Base-by-base conservation (phyloP, 2,888 invertebrate genomes). In the Sturmia bella region DNA sequence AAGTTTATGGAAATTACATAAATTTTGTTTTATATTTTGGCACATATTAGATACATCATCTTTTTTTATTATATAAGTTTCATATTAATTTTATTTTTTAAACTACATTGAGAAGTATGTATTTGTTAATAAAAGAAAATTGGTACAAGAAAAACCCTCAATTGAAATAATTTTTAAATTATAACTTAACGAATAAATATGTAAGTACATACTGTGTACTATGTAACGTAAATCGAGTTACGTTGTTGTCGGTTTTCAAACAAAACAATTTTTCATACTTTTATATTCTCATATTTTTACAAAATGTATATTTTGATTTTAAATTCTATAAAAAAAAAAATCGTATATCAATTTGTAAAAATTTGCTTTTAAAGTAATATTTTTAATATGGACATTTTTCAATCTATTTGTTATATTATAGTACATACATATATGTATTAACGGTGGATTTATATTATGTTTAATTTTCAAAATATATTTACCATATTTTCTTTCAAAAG, bases 61-160 rank as follows among this genome's bases (percentile, higher is more conserved):
- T 70, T 48, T 52, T 59, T 21, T 68, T 66, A 56, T n/a, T 6
- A n/a, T n/a, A n/a, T n/a, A n/a, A n/a, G n/a, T n/a, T 5, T 37
- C 54, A 27, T 27, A 41, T 45, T 69, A 24, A 45, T 61, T 74
- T 63, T 73, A 21, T n/a, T 17, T 52, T 45, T 75, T 70, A 50
- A 78, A 75, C 78, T 82, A 82, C 78, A 75, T 66, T 82, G 82
- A 82, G 74, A 82, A 63, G 74, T 78, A 74, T 82, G 66, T 74
- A 32, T 6, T n/a, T 78, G 78, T 69, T 63, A 13, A 52, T 63
- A 76, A 78, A 72, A 64, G 9, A 6, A 19, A 48, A 57, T 39
- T 19, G 15, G 15, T 50, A 59, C 52, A n/a, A 37, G 27, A 45
- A 45, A 17, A 41, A 68, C 43, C 11, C 19, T 66, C 7, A 1